Conservation (phyloP, 2,113 vertebrate species). For the Myiozetetes cayanensis region DNA sequence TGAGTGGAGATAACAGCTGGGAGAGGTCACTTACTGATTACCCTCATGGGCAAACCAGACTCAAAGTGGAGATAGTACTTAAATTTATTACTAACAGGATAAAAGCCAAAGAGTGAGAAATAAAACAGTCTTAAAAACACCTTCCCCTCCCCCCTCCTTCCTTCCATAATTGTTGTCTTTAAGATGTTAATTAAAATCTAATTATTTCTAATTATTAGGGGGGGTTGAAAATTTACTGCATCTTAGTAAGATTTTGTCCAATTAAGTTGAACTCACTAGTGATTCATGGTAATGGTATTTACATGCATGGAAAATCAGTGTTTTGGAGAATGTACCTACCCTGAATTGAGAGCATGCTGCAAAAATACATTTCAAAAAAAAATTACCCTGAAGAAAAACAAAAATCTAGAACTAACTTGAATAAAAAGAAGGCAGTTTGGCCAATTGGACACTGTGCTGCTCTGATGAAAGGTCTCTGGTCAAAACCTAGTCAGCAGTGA, state of each 20-base stretch:
- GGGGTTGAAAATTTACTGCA: not conserved
- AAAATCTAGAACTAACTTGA: not conserved
- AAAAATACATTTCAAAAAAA: not conserved
- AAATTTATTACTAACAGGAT: no score
- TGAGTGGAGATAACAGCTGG: no score
- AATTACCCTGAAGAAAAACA: fast-evolving
- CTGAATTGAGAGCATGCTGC: not conserved
- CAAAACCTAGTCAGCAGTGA: not conserved
- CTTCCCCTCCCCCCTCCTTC: no score
- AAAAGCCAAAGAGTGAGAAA: no score
- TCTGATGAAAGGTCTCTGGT: not conserved
- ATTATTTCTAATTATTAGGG: not conserved
- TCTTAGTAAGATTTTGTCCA: not conserved
- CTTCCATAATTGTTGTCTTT: not conserved
- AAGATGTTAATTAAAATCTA: not conserved
- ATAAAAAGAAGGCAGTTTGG: not conserved
- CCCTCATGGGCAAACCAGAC: no score
- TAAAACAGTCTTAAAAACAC: no score
- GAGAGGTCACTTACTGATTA: no score
- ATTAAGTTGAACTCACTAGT: not conserved
- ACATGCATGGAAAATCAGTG: fast-evolving
- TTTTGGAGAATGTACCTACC: not conserved
- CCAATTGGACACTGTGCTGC: not conserved
- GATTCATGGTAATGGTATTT: not conserved
- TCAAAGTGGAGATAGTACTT: no score